phyloP scores from a whole-genome alignment of 2,888 invertebrate species.

The Drosophila subquinaria region DNA sequence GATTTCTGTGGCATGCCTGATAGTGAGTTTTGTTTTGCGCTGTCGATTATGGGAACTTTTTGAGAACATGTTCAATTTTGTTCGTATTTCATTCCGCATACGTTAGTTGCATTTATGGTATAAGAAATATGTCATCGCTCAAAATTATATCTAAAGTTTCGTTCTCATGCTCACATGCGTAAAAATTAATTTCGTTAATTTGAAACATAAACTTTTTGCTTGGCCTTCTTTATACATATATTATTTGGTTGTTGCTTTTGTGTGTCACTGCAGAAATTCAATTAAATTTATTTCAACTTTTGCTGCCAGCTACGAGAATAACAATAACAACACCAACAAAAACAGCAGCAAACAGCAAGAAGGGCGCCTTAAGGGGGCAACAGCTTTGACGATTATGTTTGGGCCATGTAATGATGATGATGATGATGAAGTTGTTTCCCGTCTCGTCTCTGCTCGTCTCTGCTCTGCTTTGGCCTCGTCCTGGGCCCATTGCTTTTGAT shows the following conservation, averaged over 20 bases:
- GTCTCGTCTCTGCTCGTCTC: neutral
- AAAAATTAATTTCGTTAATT: slow-evolving; percentile 77
- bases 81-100: no score
- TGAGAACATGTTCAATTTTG: no score
- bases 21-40: no score
- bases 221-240: slow-evolving; percentile 32
- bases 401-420: slow-evolving; percentile 46
- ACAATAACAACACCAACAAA: slow-evolving; percentile 27
- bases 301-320: slow-evolving; percentile 56
- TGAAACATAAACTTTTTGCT: slow-evolving; percentile 59
- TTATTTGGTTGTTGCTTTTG: slow-evolving; percentile 35
- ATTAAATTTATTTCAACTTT: slow-evolving; percentile 81
- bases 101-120: neutral
- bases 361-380: slow-evolving; percentile 19
- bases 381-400: slow-evolving; percentile 66
- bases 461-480: slow-evolving; percentile 11
- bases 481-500: slow-evolving; percentile 73
- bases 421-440: slow-evolving; percentile 51
- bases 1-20: no score
- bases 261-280: slow-evolving; percentile 79
- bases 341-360: slow-evolving; percentile 13
- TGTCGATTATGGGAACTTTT: no score
- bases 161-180: slow-evolving; percentile 47
- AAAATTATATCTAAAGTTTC: neutral
- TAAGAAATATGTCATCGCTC: neutral